Evolutionary conservation across 1,140 invertebrate genomes (phyloP).

Genomic region (Lasaia peninsularis): DNA sequence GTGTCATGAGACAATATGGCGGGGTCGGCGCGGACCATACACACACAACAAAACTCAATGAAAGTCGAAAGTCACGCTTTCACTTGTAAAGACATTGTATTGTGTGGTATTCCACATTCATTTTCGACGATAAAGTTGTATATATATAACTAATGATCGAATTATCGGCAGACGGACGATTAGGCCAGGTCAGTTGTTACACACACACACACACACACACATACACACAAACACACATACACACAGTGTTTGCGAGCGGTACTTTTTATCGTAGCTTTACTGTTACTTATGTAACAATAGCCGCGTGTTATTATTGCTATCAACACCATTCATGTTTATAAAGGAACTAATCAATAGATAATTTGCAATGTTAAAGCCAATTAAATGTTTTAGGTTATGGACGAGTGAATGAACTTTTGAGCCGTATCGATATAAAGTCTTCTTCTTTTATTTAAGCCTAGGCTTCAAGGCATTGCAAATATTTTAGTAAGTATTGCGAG

Average conservation of each 20-base stretch:
- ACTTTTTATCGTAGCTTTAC: slow-evolving; percentile 24
- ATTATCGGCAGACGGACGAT: slow-evolving; percentile 38
- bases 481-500: too few species aligned
- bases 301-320: slow-evolving; percentile 14
- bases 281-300: slow-evolving; percentile 17
- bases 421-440: too few species aligned
- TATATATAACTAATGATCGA: slow-evolving; percentile 39
- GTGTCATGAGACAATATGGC: slow-evolving; percentile 69
- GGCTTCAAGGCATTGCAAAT: too few species aligned
- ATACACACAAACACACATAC: slow-evolving; percentile 29
- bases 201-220: slow-evolving; percentile 30
- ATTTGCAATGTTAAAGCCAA: slow-evolving; percentile 10
- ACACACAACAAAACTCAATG: slow-evolving; percentile 70
- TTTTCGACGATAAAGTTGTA: slow-evolving; percentile 45
- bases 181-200: slow-evolving; percentile 38
- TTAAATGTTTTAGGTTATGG: slow-evolving; percentile 16
- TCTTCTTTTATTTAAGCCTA: too few species aligned
- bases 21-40: slow-evolving; percentile 51
- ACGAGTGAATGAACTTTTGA: slow-evolving; percentile 1
- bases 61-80: slow-evolving; percentile 74
- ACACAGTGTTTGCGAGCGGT: slow-evolving; percentile 36
- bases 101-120: slow-evolving; percentile 42
- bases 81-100: slow-evolving; percentile 63
- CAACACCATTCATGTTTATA: slow-evolving; percentile 15
- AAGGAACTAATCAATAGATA: slow-evolving; percentile 18